These are phyloP conservation scores for Eupsittula cactorum DNA, from an alignment of 2,113 vertebrate genomes.

Conservation along the genomic window DNA sequence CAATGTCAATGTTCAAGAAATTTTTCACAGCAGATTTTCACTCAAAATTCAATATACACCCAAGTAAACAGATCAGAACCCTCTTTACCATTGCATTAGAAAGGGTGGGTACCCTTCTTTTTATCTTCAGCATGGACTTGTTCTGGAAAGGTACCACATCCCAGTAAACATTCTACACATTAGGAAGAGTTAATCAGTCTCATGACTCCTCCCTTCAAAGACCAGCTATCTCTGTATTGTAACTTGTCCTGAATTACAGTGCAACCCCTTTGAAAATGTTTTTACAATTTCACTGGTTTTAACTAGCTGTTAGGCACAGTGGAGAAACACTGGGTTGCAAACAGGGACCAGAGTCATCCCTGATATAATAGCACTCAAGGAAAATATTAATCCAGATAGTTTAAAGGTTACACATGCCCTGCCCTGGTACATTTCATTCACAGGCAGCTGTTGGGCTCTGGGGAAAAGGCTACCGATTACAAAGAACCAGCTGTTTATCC, in stretches of 20 bases:
- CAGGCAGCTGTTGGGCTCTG: not conserved
- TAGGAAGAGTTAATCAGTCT: not conserved
- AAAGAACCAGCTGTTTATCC: slow-evolving; percentile 19
- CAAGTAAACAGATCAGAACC: not conserved
- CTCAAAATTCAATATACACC: not conserved
- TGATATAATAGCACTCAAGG: not conserved
- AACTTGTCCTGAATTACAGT: not conserved
- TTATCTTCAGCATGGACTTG: not conserved
- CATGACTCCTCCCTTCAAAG: not conserved
- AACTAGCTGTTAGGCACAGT: not conserved
- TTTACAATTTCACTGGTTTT: not conserved
- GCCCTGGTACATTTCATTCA: not conserved
- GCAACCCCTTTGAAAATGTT: not conserved
- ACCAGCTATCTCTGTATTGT: not conserved
- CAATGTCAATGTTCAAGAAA: not conserved
- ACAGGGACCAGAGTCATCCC: not conserved
- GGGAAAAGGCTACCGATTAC: not conserved
- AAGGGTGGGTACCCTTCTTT: not conserved
- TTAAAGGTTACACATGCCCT: not conserved
- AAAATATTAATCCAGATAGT: not conserved
- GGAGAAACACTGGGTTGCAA: not conserved
- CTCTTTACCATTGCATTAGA: not conserved
- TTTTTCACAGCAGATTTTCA: not conserved
- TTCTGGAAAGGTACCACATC: not conserved
- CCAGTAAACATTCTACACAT: not conserved